phyloP scores from a whole-genome alignment of 2,888 invertebrate species.

The Phaedon cochleariae region DNA sequence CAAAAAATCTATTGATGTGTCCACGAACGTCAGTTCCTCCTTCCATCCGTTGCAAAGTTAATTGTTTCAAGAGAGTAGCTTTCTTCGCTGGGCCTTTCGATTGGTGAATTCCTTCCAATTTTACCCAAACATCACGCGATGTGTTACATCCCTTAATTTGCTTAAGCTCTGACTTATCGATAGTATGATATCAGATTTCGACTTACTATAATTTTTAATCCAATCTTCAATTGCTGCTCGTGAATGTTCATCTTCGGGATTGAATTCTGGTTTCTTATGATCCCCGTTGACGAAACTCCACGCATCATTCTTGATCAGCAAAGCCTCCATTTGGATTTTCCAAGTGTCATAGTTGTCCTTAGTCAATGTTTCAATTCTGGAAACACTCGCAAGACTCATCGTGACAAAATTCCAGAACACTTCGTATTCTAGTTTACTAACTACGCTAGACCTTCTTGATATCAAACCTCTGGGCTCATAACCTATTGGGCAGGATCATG shows the following conservation, averaged over 20 bases:
- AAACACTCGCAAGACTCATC: background rate
- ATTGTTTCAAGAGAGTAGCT: constrained; percentile 51
- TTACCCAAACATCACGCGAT: constrained; percentile 55
- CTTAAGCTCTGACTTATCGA: constrained; percentile 46
- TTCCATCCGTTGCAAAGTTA: constrained; percentile 51
- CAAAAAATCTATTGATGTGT: constrained; percentile 54
- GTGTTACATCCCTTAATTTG: constrained; percentile 51
- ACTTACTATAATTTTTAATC: too few relatives aligned
- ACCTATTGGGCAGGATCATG: too few relatives aligned
- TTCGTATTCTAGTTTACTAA: background rate
- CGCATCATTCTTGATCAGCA: too few relatives aligned
- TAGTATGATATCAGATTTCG: constrained; percentile 36
- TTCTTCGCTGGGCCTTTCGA: constrained; percentile 55
- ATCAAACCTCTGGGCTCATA: too few relatives aligned
- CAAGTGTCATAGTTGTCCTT: background rate
- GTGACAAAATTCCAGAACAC: constrained; percentile 9
- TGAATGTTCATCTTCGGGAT: too few relatives aligned
- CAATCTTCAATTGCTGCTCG: too few relatives aligned
- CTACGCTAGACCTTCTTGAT: too few relatives aligned
- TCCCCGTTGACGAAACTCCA: too few relatives aligned
- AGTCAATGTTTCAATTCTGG: background rate
- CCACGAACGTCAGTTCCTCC: constrained; percentile 50
- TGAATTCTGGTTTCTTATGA: too few relatives aligned
- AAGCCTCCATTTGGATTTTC: background rate
- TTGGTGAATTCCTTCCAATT: constrained; percentile 52